Evolutionary conservation across 2,113 vertebrate species (phyloP).

Genomic region (Gallinago undulata): DNA sequence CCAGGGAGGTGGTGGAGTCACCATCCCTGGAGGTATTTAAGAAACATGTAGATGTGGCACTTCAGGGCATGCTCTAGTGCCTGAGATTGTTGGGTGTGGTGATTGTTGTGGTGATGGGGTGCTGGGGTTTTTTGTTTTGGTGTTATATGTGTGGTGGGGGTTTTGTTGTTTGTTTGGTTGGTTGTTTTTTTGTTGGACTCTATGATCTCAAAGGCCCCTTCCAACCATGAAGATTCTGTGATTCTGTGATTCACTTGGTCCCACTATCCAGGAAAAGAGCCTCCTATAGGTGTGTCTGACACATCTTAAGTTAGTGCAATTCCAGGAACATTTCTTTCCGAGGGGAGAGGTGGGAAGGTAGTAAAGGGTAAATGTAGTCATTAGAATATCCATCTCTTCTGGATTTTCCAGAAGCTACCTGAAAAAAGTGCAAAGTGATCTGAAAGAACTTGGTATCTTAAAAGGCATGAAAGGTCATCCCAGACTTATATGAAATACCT

Average conservation of each 20-base stretch:
- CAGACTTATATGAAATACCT: not conserved
- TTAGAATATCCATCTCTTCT: not conserved
- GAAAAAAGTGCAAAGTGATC: not conserved
- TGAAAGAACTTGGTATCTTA: not conserved
- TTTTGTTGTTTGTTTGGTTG: too few species aligned
- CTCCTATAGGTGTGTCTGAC: not conserved
- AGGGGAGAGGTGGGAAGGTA: accelerated
- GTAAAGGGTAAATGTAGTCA: not conserved
- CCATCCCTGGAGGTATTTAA: too few species aligned
- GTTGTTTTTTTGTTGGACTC: too few species aligned
- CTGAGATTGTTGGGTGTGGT: too few species aligned
- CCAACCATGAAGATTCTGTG: too few species aligned
- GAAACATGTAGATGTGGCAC: too few species aligned
- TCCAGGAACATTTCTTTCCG: not conserved
- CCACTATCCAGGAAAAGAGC: not conserved
- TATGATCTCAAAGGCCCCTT: too few species aligned
- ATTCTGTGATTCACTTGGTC: not conserved
- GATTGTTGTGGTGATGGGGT: too few species aligned
- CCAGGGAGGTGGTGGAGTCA: too few species aligned
- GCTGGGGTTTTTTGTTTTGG: too few species aligned
- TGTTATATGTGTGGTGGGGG: too few species aligned
- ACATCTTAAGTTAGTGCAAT: not conserved
- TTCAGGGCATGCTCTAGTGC: too few species aligned
- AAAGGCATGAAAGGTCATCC: not conserved
- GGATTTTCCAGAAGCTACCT: not conserved